Evolutionary conservation across 2,113 vertebrate species (phyloP).

Genomic region (Chionis minor): DNA sequence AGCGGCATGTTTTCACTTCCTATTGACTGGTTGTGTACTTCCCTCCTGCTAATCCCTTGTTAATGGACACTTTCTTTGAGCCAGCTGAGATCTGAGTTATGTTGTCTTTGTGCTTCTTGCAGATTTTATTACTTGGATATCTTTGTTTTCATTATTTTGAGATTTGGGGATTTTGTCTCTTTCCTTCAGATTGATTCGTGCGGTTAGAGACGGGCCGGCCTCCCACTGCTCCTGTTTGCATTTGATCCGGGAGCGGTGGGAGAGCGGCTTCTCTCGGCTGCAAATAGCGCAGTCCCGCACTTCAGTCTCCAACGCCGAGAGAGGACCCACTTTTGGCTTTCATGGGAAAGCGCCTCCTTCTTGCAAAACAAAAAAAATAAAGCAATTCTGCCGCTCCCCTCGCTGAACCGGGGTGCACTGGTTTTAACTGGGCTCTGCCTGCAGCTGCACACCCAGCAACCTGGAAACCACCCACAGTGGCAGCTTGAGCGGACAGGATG

Average conservation of each 20-base stretch:
- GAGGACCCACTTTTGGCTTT: not conserved
- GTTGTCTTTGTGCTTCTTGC: conserved; percentile 69
- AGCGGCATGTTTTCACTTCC: conserved; percentile 56
- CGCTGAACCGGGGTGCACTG: accelerated
- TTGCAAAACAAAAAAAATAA: not conserved
- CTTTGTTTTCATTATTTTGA: conserved; percentile 81
- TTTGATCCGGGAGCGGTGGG: conserved; percentile 54
- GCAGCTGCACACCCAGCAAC: not conserved
- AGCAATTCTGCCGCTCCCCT: accelerated
- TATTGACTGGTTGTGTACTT: conserved; percentile 66
- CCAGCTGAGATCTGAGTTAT: conserved; percentile 74
- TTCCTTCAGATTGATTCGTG: conserved; percentile 61
- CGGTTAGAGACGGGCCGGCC: conserved; percentile 37
- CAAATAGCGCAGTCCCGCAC: not conserved
- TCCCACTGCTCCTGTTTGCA: conserved; percentile 62
- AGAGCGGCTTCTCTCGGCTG: conserved; percentile 35
- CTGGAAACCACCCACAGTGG: not conserved
- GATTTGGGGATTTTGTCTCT: conserved; percentile 77
- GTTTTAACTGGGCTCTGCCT: not conserved
- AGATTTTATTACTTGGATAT: conserved; percentile 76
- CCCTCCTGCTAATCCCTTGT: conserved; percentile 72
- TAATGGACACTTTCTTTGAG: conserved; percentile 77
- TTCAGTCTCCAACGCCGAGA: not conserved
- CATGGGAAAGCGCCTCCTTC: accelerated
- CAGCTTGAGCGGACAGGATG: not conserved